These are phyloP conservation scores for Vombatus ursinus DNA, from an alignment of 2,113 vertebrate species.

Conservation along the genomic window DNA sequence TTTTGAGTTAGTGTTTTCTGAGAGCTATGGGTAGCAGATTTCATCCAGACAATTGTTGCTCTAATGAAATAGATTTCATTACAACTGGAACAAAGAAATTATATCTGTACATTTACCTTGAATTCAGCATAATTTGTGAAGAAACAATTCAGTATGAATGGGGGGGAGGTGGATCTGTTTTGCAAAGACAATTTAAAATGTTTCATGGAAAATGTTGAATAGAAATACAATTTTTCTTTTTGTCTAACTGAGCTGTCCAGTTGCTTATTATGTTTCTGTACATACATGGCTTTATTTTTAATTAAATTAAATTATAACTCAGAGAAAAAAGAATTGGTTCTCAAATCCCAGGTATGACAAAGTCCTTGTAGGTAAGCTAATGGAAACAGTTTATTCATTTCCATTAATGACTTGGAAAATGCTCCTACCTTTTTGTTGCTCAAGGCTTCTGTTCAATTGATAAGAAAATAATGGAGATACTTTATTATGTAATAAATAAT, in stretches of 20 bases:
- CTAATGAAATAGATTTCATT: background rate
- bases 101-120: background rate
- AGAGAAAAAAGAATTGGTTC: constrained; percentile 33
- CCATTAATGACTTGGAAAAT: constrained; percentile 68
- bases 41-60: background rate
- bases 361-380: constrained; percentile 66
- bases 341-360: constrained; percentile 66
- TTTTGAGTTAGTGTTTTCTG: background rate
- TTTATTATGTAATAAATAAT: constrained; percentile 55
- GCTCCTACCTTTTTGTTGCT: constrained; percentile 55
- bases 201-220: constrained; percentile 29
- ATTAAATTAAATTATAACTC: constrained; percentile 49
- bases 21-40: background rate
- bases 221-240: constrained; percentile 34
- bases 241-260: background rate
- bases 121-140: background rate
- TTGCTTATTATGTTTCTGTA: constrained; percentile 27
- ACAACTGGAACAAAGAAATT: background rate
- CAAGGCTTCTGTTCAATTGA: constrained; percentile 34
- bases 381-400: constrained; percentile 68
- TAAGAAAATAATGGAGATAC: constrained; percentile 55
- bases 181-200: background rate
- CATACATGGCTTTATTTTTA: constrained; percentile 54
- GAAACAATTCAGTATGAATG: background rate
- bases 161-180: background rate